Evolutionary conservation across 2,113 vertebrate species (phyloP).

Genomic region (Pycnonotus jocosus): DNA sequence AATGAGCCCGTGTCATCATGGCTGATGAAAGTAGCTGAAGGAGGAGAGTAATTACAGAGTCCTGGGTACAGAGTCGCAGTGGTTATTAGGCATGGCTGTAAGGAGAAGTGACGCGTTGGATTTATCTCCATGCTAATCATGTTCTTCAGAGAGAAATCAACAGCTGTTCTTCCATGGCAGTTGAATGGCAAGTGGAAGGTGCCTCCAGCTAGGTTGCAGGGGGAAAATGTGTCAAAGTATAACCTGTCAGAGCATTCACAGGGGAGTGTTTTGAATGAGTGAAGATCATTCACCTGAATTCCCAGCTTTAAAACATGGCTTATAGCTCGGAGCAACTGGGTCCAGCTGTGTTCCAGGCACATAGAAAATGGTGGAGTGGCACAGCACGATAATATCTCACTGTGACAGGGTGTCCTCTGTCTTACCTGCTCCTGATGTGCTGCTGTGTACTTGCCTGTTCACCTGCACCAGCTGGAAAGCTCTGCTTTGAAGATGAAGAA

Average conservation of each 20-base stretch:
- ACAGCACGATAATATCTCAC: not conserved
- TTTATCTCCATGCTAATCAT: slow-evolving; percentile 65
- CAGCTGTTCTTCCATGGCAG: slow-evolving; percentile 59
- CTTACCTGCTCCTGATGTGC: not conserved
- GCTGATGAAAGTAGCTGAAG: slow-evolving; percentile 48
- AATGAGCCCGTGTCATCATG: slow-evolving; percentile 14
- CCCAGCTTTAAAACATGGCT: slow-evolving; percentile 32
- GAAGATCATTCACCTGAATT: slow-evolving; percentile 60
- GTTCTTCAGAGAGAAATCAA: slow-evolving; percentile 65
- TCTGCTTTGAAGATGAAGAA: not conserved
- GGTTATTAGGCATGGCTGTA: slow-evolving; percentile 49
- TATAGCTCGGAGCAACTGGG: slow-evolving; percentile 12
- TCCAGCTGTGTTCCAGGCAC: slow-evolving; percentile 48
- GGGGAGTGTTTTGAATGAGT: slow-evolving; percentile 56
- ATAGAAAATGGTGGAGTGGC: not conserved
- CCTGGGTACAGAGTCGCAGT: not conserved
- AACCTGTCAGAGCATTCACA: slow-evolving; percentile 52
- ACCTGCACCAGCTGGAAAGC: not conserved
- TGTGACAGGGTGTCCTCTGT: slow-evolving; percentile 29
- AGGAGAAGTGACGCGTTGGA: slow-evolving; percentile 34
- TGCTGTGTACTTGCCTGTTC: not conserved
- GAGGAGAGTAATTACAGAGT: slow-evolving; percentile 49
- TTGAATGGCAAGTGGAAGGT: slow-evolving; percentile 63
- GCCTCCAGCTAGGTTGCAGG: slow-evolving; percentile 58
- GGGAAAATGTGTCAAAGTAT: slow-evolving; percentile 57